Percentiles rank a stretch among this genome's conserved stretches.
Conservation (phyloP, 2,797 vertebrate species). For the Limnodromus scolopaceus region DNA sequence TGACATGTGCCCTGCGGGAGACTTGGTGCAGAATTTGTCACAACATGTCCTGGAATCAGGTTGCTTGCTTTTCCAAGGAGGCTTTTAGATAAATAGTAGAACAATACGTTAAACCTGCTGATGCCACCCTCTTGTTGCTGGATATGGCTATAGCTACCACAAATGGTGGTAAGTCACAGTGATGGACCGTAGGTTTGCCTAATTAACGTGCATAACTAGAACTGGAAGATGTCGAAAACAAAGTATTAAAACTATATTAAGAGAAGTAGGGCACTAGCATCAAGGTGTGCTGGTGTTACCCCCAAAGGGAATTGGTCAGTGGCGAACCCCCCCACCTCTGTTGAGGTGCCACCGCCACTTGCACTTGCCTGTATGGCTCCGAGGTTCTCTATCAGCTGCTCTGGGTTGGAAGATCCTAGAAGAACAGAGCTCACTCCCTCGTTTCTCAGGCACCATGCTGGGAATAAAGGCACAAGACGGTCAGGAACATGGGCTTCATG, state of each 20-base stretch:
- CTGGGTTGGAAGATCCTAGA: constrained; percentile 93
- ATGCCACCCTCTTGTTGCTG: neutral
- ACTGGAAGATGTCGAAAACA: neutral
- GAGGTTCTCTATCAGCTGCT: constrained; percentile 97
- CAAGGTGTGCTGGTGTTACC: neutral
- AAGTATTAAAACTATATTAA: rapidly evolving
- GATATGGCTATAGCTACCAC: rapidly evolving
- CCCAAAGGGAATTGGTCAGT: neutral
- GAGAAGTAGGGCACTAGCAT: neutral
- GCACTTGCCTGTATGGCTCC: constrained; percentile 94
- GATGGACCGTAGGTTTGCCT: neutral
- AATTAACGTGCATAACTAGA: rapidly evolving
- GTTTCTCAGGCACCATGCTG: constrained; percentile 97
- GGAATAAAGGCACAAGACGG: neutral
- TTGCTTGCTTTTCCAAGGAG: neutral
- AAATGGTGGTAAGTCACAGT: rapidly evolving
- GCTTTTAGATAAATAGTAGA: neutral
- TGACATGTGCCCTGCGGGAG: neutral
- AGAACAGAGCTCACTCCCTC: constrained; percentile 98
- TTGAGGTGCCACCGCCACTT: neutral
- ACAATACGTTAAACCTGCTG: rapidly evolving
- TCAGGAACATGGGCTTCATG: neutral
- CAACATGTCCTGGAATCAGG: rapidly evolving
- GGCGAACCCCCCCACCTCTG: neutral
- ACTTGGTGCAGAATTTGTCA: neutral